phyloP scores from a whole-genome alignment of 2,888 invertebrate species.

The Drepana falcataria region DNA sequence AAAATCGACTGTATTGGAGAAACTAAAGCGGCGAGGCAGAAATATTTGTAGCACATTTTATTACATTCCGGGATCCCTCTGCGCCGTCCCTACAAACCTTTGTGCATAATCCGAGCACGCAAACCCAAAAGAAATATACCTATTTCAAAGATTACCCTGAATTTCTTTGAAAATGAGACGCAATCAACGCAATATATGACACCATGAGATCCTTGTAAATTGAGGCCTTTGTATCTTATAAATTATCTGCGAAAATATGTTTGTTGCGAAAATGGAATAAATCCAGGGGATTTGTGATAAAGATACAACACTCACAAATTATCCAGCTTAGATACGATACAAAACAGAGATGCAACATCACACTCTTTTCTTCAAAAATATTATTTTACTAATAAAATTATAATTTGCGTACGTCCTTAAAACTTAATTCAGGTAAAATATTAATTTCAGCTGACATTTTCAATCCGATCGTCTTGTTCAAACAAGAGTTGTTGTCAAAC shows the following conservation, averaged over 20 bases:
- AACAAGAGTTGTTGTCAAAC: neutral
- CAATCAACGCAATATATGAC: conserved; percentile 13
- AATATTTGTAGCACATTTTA: neutral
- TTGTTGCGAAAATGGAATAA: neutral
- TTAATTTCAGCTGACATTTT: neutral
- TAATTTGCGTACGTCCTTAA: neutral
- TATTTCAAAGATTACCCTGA: conserved; percentile 23
- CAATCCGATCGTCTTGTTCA: neutral
- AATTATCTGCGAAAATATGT: neutral
- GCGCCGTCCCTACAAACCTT: neutral
- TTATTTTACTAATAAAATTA: neutral
- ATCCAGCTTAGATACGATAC: too few relatives aligned
- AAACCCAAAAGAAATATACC: conserved; percentile 20
- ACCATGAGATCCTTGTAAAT: neutral
- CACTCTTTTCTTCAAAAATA: too few relatives aligned
- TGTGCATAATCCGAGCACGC: conserved; percentile 2
- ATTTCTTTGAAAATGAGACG: conserved; percentile 25
- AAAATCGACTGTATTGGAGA: too few relatives aligned
- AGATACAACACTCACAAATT: too few relatives aligned
- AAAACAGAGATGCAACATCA: too few relatives aligned
- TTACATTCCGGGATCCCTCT: neutral
- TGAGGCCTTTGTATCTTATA: neutral
- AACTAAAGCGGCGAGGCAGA: too few relatives aligned
- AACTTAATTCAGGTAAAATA: neutral
- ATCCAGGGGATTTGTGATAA: too few relatives aligned